Evolutionary conservation across 2,113 vertebrate species (phyloP).

Genomic region (Leptobrachium ailaonicum): DNA sequence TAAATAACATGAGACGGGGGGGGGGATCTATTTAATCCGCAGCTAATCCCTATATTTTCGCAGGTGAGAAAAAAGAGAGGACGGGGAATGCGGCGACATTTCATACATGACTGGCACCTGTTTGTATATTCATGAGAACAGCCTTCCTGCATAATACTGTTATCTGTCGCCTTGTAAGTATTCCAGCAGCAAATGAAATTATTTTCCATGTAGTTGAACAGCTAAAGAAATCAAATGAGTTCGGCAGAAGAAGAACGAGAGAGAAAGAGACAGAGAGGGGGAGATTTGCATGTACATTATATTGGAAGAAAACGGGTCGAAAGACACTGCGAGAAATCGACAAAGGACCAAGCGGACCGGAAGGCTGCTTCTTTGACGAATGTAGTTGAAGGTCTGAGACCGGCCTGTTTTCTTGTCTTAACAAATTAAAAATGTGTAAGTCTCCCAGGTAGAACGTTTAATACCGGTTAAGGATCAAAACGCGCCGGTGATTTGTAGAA

Average conservation of each 20-base stretch:
- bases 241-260: background rate
- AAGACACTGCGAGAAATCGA: background rate
- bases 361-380: background rate
- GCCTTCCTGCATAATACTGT: conserved; percentile 22
- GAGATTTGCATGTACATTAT: conserved; percentile 41
- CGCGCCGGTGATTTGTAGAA: too few relatives aligned
- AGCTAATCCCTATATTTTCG: conserved; percentile 27
- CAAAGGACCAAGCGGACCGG: background rate
- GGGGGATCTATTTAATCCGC: conserved; percentile 15
- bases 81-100: background rate
- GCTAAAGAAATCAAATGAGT: conserved; percentile 48
- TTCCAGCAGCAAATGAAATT: conserved; percentile 43
- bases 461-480: too few relatives aligned
- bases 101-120: conserved; percentile 32
- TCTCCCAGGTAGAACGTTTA: too few relatives aligned
- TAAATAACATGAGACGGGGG: conserved; percentile 1
- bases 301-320: background rate
- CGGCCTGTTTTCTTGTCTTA: background rate
- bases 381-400: background rate
- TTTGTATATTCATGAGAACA: conserved; percentile 40
- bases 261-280: background rate
- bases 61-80: conserved; percentile 13
- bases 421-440: too few relatives aligned
- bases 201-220: conserved; percentile 43
- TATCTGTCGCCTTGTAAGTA: conserved; percentile 40